Evolutionary conservation across 2,797 vertebrate species (phyloP), one percentile per base, ranked within the genome.

Genomic region (Hippoglossus hippoglossus): DNA sequence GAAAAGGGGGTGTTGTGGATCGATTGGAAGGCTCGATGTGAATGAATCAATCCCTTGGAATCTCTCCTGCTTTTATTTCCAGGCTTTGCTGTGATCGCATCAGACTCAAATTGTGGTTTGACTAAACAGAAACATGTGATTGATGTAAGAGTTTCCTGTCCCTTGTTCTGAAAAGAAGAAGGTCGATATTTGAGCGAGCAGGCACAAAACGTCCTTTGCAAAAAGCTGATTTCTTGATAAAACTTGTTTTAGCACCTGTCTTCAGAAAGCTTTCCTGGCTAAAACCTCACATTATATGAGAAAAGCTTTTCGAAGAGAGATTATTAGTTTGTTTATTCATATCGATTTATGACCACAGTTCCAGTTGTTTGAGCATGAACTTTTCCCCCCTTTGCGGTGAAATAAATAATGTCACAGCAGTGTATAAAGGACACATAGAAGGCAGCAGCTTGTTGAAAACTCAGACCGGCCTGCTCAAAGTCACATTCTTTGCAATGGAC

Each of bases 11-110:
- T n/a, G 18, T 49, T 21, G 6, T 49, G 47, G 62, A 84, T 86
- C 52, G 64, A 81, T 80, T 63, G 64, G 63, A 74, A 34, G 39
- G 46, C 71, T 73, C 16, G 10, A 31, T 54, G 60, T 0, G 28
- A 73, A 73, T 76, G 70, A 85, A 84, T 88, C 82, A 57, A 71
- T 85, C 75, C 66, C 58, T 28, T 60, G 69, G 72, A 84, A 72
- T 75, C 19, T 67, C 36, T 73, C 65, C 52, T 51, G 59, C 60
- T 73, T 56, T 73, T 52, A 66, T 64, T 75, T 77, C 73, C 47
- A 49, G 50, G 57, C 67, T 39, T 34, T 18, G 51, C 31, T 0
- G 44, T 53, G 52, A 75, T 69, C 19, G 19, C 52, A 60, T 74
- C 16, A n/a, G 54, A 61, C 11, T 28, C 22, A 63, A 73, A 77